These are phyloP conservation scores for Paedocypris micromegethes DNA, from an alignment of 2,797 vertebrate species.

Conservation along the genomic window DNA sequence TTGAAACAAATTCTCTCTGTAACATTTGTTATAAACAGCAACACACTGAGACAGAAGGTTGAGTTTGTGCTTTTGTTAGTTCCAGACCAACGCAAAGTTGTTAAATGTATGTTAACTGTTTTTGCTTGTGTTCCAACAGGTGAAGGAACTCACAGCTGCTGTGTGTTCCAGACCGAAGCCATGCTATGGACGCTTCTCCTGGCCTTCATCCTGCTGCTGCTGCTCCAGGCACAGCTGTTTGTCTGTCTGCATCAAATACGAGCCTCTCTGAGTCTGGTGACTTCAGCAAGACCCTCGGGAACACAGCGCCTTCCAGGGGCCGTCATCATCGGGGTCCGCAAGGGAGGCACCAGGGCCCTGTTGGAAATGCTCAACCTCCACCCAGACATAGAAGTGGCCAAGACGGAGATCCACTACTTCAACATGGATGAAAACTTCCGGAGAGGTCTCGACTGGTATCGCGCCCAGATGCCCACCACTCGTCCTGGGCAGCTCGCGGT, in stretches of 20 bases:
- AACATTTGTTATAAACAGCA: no score
- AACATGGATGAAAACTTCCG: slow-evolving; percentile 76
- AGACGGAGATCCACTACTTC: slow-evolving; percentile 77
- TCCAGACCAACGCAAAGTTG: no score
- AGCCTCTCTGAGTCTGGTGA: slow-evolving; percentile 30
- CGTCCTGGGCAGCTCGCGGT: slow-evolving; percentile 66
- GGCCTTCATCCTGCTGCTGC: slow-evolving; percentile 65
- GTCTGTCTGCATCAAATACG: slow-evolving; percentile 66
- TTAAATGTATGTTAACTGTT: no score
- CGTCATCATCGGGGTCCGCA: slow-evolving; percentile 77
- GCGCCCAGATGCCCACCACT: slow-evolving; percentile 73
- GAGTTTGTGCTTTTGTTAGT: no score
- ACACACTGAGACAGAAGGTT: no score
- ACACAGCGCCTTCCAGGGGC: slow-evolving; percentile 68
- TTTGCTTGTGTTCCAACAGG: no score
- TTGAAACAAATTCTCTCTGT: no score
- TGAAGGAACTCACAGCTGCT: neutral
- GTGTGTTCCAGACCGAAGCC: slow-evolving; percentile 44
- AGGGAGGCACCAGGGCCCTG: slow-evolving; percentile 74
- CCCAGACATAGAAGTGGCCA: slow-evolving; percentile 72
- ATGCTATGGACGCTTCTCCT: slow-evolving; percentile 74
- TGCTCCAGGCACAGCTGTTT: slow-evolving; percentile 72
- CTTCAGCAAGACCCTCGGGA: slow-evolving; percentile 46
- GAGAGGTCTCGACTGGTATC: slow-evolving; percentile 73
- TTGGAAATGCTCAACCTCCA: slow-evolving; percentile 79